Evolutionary conservation across 2,113 vertebrate species (phyloP).

Genomic region (Chaetura pelagica): DNA sequence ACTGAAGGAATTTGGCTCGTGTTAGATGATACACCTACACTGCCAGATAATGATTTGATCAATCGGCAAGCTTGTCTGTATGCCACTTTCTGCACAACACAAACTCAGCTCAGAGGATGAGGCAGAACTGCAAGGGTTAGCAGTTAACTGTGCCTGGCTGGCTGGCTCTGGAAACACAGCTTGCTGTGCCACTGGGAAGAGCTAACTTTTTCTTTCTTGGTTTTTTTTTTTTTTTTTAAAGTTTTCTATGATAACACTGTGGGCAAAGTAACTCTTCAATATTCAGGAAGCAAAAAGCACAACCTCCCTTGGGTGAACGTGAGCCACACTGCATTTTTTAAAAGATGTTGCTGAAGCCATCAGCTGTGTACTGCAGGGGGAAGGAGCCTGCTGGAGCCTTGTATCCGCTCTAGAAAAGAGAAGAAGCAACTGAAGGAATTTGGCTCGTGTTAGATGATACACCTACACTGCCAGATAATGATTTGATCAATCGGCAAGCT

Average conservation of each 20-base stretch:
- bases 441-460: slow-evolving; percentile 23
- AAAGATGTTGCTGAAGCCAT: neutral
- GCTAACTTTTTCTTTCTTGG: neutral
- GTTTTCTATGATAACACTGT: neutral
- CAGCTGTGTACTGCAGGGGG: fast-evolving
- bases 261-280: neutral
- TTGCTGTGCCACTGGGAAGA: neutral
- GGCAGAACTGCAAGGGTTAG: neutral
- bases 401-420: neutral
- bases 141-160: neutral
- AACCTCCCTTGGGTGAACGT: neutral
- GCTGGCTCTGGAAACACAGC: neutral
- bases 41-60: slow-evolving; percentile 72
- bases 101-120: neutral
- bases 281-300: neutral
- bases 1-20: slow-evolving; percentile 51
- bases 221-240: neutral
- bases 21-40: slow-evolving; percentile 45
- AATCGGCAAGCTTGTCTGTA: slow-evolving; percentile 61
- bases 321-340: neutral
- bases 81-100: fast-evolving
- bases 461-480: slow-evolving; percentile 68
- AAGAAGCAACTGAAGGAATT: slow-evolving; percentile 38
- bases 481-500: slow-evolving; percentile 68
- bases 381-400: neutral